A percentile compares a stretch with the other conserved stretches of the same genome.
Conservation (phyloP, 2,888 invertebrate genomes). For the Synanthedon tipuliformis region DNA sequence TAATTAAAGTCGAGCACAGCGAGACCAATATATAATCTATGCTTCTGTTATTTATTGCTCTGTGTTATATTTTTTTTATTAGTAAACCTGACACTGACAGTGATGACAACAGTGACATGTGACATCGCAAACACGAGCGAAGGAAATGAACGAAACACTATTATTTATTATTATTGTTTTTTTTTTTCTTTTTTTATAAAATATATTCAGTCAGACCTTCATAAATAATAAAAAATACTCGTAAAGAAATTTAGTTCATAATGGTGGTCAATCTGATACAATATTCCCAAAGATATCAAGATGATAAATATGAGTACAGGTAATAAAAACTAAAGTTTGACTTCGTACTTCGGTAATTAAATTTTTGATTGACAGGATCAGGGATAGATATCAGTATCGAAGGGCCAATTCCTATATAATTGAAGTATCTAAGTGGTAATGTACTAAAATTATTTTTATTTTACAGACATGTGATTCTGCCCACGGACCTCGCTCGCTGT, state of each 20-base stretch:
- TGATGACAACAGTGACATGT: too few species aligned
- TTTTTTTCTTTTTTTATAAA: too few species aligned
- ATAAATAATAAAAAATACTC: too few species aligned
- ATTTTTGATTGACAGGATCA: not conserved
- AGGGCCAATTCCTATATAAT: not conserved
- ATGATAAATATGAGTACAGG: slow-evolving; percentile 91
- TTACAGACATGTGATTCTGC: slow-evolving; percentile 89
- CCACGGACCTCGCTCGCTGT: slow-evolving; percentile 83
- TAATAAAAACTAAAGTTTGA: slow-evolving; percentile 28
- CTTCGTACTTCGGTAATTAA: too few species aligned
- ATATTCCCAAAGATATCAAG: slow-evolving; percentile 92
- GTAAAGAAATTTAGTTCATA: not conserved
- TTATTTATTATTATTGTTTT: too few species aligned
- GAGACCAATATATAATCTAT: too few species aligned
- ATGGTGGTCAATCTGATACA: slow-evolving; percentile 88
- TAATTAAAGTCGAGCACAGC: too few species aligned
- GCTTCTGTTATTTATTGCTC: too few species aligned
- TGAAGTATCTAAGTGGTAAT: not conserved
- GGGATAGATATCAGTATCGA: not conserved
- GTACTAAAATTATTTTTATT: slow-evolving; percentile 11
- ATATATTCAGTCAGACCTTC: too few species aligned
- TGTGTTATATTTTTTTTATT: too few species aligned
- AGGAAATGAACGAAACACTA: not conserved
- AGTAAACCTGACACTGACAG: too few species aligned
- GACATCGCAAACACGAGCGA: not conserved